Evolutionary conservation across 2,888 invertebrate genomes (phyloP), one percentile per base, ranked within the genome.

Genomic region (Orthosia cruda): DNA sequence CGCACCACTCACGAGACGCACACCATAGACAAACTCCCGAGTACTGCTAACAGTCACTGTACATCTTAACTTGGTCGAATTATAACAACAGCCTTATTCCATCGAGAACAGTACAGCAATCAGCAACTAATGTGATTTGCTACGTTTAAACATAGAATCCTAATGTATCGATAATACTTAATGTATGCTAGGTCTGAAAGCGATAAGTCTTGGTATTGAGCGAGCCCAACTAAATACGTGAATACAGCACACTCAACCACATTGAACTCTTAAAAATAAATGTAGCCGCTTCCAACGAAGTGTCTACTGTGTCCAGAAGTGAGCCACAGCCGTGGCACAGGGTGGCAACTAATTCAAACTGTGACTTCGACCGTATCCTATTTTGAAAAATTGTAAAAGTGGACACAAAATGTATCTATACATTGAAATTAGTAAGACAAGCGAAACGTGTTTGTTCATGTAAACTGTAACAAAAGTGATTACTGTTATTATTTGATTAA

Each of bases 191-290:
- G 90, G 88, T 93, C 93, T 93, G 95, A 94, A 95, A 95, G 95
- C 95, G 91, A 94, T 93, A 96, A 96, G 96, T 96, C 96, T 96
- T 96, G 93, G 91, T 91, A 96, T 96, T 96, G 96, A 96, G 96
- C 96, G 95, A 95, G 93, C 95, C 93, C 95, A 96, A 96, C 94
- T 93, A 93, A 94, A 93, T 91, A 94, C 91, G 93, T 94, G 93
- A 93, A 93, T 92, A 94, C 90, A 94, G 92, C 93, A 95, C 94
- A 95, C 94, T 94, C 94, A 93, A 94, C 87, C 93, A 92, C 90
- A 93, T 92, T 90, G 92, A 93, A 89, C 88, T 88, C 89, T 89
- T 89, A 88, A 76, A 80, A 72, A 78, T 83, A 81, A 78, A 71
- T 54, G 77, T 81, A 71, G 81, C 72, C 80, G 81, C 83, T 73